Percentiles rank a stretch among this genome's conserved stretches.
Conservation (phyloP, 2,113 vertebrate genomes). For the Apodemus sylvaticus region DNA sequence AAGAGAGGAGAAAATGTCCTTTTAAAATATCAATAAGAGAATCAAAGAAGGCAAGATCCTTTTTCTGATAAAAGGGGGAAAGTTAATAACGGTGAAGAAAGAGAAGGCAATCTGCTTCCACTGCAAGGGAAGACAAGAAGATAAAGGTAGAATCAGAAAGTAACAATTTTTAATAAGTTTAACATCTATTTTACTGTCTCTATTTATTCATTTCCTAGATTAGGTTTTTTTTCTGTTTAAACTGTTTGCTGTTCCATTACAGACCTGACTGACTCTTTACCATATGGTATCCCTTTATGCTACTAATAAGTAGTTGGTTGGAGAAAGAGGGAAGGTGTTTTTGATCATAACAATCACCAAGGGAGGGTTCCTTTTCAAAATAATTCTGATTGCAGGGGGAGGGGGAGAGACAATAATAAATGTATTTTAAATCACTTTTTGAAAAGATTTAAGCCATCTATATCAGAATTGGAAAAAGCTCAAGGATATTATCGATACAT, state of each 20-base stretch:
- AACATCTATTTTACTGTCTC: slow-evolving; percentile 15
- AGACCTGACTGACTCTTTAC: not conserved
- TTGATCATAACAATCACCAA: slow-evolving; percentile 32
- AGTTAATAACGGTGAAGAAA: slow-evolving; percentile 79
- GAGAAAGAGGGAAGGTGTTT: not conserved
- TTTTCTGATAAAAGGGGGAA: slow-evolving; percentile 75
- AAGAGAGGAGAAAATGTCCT: slow-evolving; percentile 66
- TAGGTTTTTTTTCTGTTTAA: slow-evolving; percentile 39
- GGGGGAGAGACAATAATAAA: not conserved
- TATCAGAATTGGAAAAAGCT: slow-evolving; percentile 25
- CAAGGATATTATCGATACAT: not conserved
- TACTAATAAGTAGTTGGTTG: not conserved
- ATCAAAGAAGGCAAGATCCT: slow-evolving; percentile 78
- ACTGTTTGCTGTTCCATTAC: not conserved
- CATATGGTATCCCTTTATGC: not conserved
- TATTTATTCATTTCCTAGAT: not conserved
- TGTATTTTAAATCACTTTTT: slow-evolving; percentile 2
- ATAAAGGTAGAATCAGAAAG: slow-evolving; percentile 60
- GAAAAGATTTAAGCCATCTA: not conserved
- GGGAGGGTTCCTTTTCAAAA: slow-evolving; percentile 24
- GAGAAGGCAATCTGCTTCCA: slow-evolving; percentile 61
- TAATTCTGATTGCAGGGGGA: not conserved
- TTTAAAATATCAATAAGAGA: slow-evolving; percentile 80
- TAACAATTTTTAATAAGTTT: slow-evolving; percentile 63
- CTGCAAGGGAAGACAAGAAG: slow-evolving; percentile 50